Evolutionary conservation across 2,888 invertebrate species (phyloP).

Genomic region (Zeuzera pyrina): DNA sequence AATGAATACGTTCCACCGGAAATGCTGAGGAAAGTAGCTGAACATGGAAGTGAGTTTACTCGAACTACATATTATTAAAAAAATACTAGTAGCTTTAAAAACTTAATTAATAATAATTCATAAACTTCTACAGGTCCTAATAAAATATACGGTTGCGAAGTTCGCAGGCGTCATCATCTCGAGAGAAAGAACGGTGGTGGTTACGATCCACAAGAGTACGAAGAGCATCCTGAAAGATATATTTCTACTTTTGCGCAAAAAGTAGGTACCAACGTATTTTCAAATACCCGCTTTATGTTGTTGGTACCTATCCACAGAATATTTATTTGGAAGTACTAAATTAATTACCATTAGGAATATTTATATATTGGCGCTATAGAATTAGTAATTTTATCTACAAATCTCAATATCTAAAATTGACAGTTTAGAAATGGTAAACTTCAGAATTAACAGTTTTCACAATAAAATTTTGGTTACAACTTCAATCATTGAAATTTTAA

Average conservation of each 20-base stretch:
- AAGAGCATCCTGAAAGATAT: slow-evolving; percentile 93
- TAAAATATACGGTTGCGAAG: slow-evolving; percentile 97
- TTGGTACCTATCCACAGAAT: too few species aligned
- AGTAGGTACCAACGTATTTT: slow-evolving; percentile 44
- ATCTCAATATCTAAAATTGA: too few species aligned
- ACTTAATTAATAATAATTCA: neutral
- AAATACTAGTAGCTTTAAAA: slow-evolving; percentile 6
- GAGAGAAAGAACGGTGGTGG: slow-evolving; percentile 94
- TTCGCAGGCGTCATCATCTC: slow-evolving; percentile 93
- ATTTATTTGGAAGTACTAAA: too few species aligned
- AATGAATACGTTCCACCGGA: slow-evolving; percentile 98
- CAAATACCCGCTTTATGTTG: too few species aligned
- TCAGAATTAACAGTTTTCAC: too few species aligned
- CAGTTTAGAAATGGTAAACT: too few species aligned
- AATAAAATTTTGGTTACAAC: too few species aligned
- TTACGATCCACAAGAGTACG: slow-evolving; percentile 89
- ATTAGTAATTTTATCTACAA: too few species aligned
- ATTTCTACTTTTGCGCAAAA: slow-evolving; percentile 96
- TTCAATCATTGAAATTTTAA: too few species aligned
- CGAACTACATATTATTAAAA: neutral
- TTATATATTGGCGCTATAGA: too few species aligned
- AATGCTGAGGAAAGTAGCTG: slow-evolving; percentile 94
- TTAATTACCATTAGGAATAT: too few species aligned
- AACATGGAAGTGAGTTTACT: slow-evolving; percentile 90
- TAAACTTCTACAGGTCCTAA: slow-evolving; percentile 78